Evolutionary conservation across 2,888 invertebrate genomes (phyloP), one percentile per base, ranked within the genome.

Genomic region (Xestia xanthographa): DNA sequence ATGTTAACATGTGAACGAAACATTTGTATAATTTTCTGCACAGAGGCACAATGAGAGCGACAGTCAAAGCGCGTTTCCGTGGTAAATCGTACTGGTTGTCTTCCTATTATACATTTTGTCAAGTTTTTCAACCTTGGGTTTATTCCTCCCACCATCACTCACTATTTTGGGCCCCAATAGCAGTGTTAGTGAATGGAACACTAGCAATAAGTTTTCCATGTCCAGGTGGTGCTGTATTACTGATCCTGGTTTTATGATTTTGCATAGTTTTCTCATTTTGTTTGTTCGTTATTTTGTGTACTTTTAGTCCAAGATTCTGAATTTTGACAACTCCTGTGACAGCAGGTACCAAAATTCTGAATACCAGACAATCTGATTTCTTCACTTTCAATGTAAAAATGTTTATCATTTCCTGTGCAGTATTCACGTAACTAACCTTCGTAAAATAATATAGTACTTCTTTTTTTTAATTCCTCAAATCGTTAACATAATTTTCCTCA

Each of bases 1-100:
- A 89, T 89, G 91, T 91, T 89, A 90, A 89, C 92, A 90, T 91
- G 92, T 88, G 90, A 89, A 86, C 83, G 89, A 88, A 91, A 93
- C 92, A 90, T 92, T 92, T 88, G 86, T 90, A 86, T 86, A 87
- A 86, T 85, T 83, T 82, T 77, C 58, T 65, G 70, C 26, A 43
- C 26, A 56, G 83, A 45, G 80, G 45, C 73, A 87, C 88, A 90
- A 45, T 63, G 77, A 73, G 90, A 78, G 86, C 26, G 2, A n/a
- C 9, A 38, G 5, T 63, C 3, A 29, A 29, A 58, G 29, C 9
- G 56, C 6, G 2, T 26, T 26, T 26, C 26, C 29, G 58, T 34
- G 8, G 17, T 5, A 58, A 17, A 17, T 17, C 17, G 29, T 17
- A 58, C 2, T 1, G 3, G 17, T 8, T 29, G 56, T 29, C 29